These are phyloP conservation scores for Trididemnum nubilum DNA, from an alignment of 23 tunicate species.

Conservation along the genomic window DNA sequence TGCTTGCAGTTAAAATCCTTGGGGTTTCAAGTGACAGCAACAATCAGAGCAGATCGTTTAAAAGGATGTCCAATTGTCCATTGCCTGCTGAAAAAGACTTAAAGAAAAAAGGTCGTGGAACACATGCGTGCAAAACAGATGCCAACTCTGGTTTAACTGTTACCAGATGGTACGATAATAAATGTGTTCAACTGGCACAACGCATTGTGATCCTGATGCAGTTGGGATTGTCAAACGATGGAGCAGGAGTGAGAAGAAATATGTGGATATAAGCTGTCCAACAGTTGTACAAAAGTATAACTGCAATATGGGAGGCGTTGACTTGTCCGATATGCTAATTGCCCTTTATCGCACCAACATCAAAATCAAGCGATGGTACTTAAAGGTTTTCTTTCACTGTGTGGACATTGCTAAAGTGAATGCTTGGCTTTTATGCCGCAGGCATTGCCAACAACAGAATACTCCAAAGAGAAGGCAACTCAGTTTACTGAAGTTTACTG, in stretches of 20 bases:
- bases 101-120: background rate
- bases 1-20: background rate
- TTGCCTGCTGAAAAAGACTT: no score
- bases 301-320: background rate
- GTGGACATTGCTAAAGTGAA: background rate
- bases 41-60: background rate
- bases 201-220: background rate
- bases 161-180: background rate
- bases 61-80: background rate
- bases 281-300: background rate
- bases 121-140: background rate
- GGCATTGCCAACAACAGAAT: background rate
- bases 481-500: background rate
- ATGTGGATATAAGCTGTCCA: background rate
- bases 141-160: background rate
- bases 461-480: background rate
- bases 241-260: background rate
- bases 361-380: background rate
- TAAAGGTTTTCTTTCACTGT: background rate
- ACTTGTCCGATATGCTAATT: background rate
- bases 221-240: background rate
- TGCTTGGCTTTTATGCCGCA: background rate
- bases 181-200: background rate
- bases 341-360: background rate
- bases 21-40: background rate